Conservation (phyloP, 2,113 vertebrate species). For the Sinosuthora webbiana region DNA sequence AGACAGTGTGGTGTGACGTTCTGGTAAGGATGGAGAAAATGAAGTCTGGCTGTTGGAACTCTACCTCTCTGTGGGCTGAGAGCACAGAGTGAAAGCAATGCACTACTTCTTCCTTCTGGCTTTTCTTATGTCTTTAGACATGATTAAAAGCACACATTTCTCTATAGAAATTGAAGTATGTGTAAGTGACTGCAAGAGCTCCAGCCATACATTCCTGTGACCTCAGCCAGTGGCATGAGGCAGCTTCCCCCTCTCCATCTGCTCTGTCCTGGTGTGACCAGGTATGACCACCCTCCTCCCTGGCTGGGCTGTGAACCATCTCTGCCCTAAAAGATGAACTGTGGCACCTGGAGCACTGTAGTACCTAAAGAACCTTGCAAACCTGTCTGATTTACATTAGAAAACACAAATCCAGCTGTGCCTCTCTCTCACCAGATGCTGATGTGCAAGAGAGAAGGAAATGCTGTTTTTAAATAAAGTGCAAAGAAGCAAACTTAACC, state of each 20-base stretch:
- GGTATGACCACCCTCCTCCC: rapidly evolving
- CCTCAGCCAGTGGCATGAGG: background rate
- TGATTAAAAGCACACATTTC: background rate
- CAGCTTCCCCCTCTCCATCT: background rate
- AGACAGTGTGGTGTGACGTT: rapidly evolving
- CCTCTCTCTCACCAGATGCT: too few species aligned
- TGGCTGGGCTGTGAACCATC: rapidly evolving
- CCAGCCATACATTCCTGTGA: background rate
- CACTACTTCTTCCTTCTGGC: background rate
- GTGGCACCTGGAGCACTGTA: rapidly evolving
- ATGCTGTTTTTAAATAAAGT: background rate
- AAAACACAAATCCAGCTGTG: background rate
- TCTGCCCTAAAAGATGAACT: background rate
- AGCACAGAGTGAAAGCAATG: background rate
- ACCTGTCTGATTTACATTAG: background rate
- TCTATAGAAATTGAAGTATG: rapidly evolving
- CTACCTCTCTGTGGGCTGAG: background rate
- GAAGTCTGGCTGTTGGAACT: background rate
- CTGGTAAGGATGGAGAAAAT: background rate
- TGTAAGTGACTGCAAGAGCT: background rate
- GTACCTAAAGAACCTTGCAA: background rate
- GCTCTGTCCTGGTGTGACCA: background rate
- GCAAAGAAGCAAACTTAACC: background rate
- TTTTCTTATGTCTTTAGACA: background rate
- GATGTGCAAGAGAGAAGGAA: rapidly evolving